Evolutionary conservation across 2,888 invertebrate genomes (phyloP).

Genomic region (Leptinotarsa juncta): DNA sequence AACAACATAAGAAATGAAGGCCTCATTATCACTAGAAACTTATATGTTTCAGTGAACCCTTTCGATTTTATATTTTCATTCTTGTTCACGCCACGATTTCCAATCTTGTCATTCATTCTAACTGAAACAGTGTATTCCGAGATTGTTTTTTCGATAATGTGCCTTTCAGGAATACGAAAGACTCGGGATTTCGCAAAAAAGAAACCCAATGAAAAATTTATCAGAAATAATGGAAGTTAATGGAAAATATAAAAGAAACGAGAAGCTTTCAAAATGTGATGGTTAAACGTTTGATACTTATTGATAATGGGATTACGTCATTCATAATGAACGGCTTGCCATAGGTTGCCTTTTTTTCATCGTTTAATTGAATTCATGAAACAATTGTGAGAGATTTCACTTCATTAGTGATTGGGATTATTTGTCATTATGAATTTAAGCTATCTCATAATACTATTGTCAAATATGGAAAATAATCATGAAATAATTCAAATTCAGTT

Average conservation of each 20-base stretch:
- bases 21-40: too few relatives aligned
- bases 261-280: slow-evolving; percentile 4
- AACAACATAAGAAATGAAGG: too few relatives aligned
- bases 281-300: slow-evolving; percentile 12
- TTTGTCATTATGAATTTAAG: too few relatives aligned
- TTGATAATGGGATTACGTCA: slow-evolving; percentile 2
- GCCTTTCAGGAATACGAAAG: slow-evolving; percentile 5
- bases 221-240: slow-evolving; percentile 1
- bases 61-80: neutral
- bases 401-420: too few relatives aligned
- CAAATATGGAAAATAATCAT: too few relatives aligned
- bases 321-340: neutral
- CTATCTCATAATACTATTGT: too few relatives aligned
- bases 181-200: neutral
- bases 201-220: slow-evolving; percentile 2
- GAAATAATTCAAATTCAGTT: too few relatives aligned
- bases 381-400: too few relatives aligned
- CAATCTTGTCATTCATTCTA: neutral
- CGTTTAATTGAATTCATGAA: too few relatives aligned
- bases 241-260: slow-evolving; percentile 14
- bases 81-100: neutral
- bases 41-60: neutral
- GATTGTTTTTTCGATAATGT: slow-evolving; percentile 12
- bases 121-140: neutral
- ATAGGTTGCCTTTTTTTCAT: neutral